Conservation (phyloP, 53 echinoderm and acorn worm species). For the Glandiceps talaboti region DNA sequence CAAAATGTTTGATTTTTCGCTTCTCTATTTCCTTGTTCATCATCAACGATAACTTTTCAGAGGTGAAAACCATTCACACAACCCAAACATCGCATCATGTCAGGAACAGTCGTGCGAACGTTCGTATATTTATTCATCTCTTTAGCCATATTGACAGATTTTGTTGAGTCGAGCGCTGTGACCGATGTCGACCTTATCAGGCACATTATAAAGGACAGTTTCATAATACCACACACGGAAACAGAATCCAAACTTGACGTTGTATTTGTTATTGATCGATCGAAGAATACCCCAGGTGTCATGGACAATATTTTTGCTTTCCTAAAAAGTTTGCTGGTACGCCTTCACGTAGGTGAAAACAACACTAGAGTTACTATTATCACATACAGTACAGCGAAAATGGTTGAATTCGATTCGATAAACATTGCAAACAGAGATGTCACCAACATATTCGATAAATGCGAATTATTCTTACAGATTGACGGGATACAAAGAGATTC, state of each 20-base stretch:
- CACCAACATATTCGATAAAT: background rate
- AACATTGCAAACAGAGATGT: background rate
- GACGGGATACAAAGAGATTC: background rate
- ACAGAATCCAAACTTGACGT: background rate
- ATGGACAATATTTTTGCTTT: background rate
- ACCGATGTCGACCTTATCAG: too few relatives aligned
- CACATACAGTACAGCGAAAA: background rate
- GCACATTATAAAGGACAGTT: too few relatives aligned
- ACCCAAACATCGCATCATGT: too few relatives aligned
- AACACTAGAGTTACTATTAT: background rate
- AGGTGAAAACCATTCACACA: too few relatives aligned
- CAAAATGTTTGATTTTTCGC: too few relatives aligned
- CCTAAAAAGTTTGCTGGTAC: background rate
- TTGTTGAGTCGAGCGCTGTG: too few relatives aligned
- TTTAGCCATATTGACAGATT: too few relatives aligned
- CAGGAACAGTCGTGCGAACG: too few relatives aligned
- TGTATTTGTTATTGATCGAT: background rate
- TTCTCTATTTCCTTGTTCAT: too few relatives aligned
- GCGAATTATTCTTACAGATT: background rate
- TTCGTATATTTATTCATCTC: too few relatives aligned
- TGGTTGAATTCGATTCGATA: background rate
- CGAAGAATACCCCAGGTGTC: background rate
- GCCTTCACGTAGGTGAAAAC: background rate
- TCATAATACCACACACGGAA: too few relatives aligned
- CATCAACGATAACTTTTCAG: too few relatives aligned